These are phyloP conservation scores for Aleiodes sp. DNA, from an alignment of 1,140 invertebrate species.

Conservation along the genomic window DNA sequence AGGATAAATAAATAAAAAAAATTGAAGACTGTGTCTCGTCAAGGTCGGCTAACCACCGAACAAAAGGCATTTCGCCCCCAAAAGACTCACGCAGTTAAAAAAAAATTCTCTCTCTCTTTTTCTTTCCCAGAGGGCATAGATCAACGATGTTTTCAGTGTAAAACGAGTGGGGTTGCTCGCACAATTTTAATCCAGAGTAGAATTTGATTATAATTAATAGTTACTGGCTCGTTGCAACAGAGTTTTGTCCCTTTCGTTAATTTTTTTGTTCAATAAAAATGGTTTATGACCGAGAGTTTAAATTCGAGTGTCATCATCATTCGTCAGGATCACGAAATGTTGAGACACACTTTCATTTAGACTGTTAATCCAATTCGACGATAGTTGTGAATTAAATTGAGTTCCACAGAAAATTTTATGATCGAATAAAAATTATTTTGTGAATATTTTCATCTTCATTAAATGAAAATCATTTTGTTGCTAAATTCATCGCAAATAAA, in stretches of 20 bases:
- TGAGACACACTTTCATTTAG: no score
- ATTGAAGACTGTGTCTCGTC: not conserved
- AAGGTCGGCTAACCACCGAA: not conserved
- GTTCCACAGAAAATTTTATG: no score
- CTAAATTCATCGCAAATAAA: no score
- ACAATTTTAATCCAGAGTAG: not conserved
- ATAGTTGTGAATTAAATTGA: no score
- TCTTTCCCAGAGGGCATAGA: not conserved
- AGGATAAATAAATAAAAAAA: not conserved
- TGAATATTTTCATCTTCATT: no score
- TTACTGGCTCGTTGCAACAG: not conserved
- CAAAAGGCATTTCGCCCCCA: not conserved
- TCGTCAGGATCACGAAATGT: not conserved
- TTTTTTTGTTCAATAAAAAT: not conserved
- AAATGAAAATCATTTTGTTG: no score
- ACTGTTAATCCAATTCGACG: no score
- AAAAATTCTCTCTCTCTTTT: not conserved
- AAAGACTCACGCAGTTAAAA: no score
- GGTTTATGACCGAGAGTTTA: not conserved
- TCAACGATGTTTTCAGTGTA: not conserved
- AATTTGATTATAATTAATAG: not conserved
- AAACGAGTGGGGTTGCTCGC: not conserved
- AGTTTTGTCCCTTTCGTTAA: not conserved
- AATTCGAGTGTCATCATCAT: not conserved
- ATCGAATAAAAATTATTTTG: no score